Conservation (phyloP, 2,113 vertebrate genomes). For the Miniopterus natalensis region DNA sequence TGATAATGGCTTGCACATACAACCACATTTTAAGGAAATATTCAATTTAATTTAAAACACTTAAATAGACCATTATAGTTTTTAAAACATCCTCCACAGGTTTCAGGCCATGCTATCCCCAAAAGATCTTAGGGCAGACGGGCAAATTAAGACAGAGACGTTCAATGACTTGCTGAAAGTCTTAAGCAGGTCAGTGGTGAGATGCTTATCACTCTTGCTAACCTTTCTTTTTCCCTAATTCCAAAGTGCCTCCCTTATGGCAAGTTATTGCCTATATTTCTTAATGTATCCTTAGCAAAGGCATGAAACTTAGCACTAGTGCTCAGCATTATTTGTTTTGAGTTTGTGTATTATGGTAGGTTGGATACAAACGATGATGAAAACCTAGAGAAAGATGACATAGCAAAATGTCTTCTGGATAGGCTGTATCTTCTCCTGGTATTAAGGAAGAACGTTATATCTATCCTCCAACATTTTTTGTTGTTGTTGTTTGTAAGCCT, state of each 20-base stretch:
- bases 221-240: background rate
- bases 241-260: background rate
- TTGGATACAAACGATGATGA: slow-evolving; percentile 11
- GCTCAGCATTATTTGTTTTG: background rate
- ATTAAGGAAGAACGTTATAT: slow-evolving; percentile 26
- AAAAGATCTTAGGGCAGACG: background rate
- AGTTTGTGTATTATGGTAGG: background rate
- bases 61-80: background rate
- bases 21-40: slow-evolving; percentile 42
- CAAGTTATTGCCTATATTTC: slow-evolving; percentile 13
- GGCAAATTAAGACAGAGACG: background rate
- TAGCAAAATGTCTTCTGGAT: background rate
- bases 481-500: too few species aligned
- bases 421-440: background rate
- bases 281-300: background rate
- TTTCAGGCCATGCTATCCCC: background rate
- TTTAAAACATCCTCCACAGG: slow-evolving; percentile 42
- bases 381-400: background rate
- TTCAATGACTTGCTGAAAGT: slow-evolving; percentile 36
- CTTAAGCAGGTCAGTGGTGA: background rate
- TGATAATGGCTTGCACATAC: background rate
- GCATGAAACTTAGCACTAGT: background rate
- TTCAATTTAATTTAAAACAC: slow-evolving; percentile 52
- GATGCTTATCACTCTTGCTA: background rate
- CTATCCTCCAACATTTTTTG: background rate